Evolutionary conservation across 2,113 vertebrate species (phyloP).

Genomic region (Campylorhamphus procurvoides): DNA sequence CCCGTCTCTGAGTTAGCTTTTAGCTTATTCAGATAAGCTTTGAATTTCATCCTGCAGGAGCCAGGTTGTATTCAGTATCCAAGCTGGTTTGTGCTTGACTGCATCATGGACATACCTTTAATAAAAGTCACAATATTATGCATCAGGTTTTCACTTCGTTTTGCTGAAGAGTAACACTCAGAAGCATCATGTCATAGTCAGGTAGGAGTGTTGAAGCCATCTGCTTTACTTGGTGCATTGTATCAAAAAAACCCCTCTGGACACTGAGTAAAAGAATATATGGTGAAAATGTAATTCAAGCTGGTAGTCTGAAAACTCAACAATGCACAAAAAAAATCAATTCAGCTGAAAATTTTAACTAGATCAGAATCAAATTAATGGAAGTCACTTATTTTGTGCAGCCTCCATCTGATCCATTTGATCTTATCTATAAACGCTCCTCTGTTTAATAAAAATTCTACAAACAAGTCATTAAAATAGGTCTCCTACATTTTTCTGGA

Average conservation of each 20-base stretch:
- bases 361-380: background rate
- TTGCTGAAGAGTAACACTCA: background rate
- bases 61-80: background rate
- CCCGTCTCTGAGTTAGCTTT: background rate
- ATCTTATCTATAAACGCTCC: background rate
- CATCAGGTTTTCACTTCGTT: background rate
- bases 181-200: background rate
- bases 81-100: background rate
- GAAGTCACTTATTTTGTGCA: background rate
- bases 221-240: background rate
- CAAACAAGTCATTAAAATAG: background rate
- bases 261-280: background rate
- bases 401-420: background rate
- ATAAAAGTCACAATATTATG: background rate
- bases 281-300: background rate
- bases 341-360: background rate
- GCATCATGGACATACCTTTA: background rate
- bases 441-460: background rate
- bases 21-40: background rate
- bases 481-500: background rate
- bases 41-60: background rate
- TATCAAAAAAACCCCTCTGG: background rate
- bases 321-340: background rate
- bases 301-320: background rate
- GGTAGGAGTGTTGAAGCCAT: background rate